A percentile compares a stretch with the other conserved stretches of the same genome.
phyloP scores from a whole-genome alignment of 2,888 invertebrate species.

The Noctua janthe region DNA sequence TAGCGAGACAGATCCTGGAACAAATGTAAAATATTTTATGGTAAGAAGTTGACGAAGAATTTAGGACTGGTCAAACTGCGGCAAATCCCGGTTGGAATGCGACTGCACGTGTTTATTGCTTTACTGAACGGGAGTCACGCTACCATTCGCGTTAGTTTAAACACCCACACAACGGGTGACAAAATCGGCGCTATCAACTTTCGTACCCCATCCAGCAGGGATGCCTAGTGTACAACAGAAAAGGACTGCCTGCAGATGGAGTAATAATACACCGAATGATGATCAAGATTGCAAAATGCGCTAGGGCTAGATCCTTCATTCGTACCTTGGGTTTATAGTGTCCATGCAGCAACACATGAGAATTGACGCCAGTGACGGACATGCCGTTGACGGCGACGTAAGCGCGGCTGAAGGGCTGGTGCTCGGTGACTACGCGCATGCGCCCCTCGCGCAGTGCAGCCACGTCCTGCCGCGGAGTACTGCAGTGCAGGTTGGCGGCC shows the following conservation, averaged over 20 bases:
- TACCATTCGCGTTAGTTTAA: not conserved
- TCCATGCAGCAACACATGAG: conserved; percentile 77
- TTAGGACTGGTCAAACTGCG: not conserved
- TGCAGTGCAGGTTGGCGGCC: conserved; percentile 93
- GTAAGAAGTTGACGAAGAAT: conserved; percentile 66
- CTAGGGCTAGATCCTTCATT: not conserved
- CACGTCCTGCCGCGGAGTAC: conserved; percentile 87
- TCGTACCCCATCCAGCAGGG: not conserved
- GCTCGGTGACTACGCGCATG: conserved; percentile 90
- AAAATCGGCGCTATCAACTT: not conserved
- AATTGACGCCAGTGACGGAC: conserved; percentile 76
- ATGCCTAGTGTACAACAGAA: not conserved
- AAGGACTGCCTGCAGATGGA: not conserved
- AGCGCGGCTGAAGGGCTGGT: conserved; percentile 89
- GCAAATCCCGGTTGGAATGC: not conserved
- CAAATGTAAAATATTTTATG: conserved; percentile 69
- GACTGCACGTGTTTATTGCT: not conserved
- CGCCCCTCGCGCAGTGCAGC: conserved; percentile 86
- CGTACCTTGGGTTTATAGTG: conserved; percentile 75
- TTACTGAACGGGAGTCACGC: not conserved
- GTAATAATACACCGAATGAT: not conserved
- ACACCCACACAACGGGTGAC: not conserved
- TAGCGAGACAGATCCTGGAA: conserved; percentile 70
- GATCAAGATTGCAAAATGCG: not conserved
- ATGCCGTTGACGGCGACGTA: conserved; percentile 78